Percentiles rank a stretch among this genome's conserved stretches.
These are phyloP conservation scores for Pantelozetes paolii DNA, from an alignment of 2,888 invertebrate species.

Conservation along the genomic window DNA sequence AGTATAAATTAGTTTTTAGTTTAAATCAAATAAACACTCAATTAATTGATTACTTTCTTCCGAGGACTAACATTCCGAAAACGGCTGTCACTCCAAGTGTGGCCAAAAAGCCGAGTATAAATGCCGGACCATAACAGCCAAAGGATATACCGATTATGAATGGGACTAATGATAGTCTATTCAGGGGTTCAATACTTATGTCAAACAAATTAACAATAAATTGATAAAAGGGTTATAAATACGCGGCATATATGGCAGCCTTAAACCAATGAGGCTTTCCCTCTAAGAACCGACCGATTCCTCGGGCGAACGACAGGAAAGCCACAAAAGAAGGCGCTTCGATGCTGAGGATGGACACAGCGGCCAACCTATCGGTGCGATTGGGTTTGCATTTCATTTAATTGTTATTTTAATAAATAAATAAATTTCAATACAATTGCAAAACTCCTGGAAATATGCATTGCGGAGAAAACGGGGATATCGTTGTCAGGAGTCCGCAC, in stretches of 20 bases:
- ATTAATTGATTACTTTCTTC: conserved; percentile 38
- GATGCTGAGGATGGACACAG: conserved; percentile 41
- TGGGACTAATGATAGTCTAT: conserved; percentile 41
- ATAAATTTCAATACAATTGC: conserved; percentile 36
- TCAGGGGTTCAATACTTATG: too few species aligned
- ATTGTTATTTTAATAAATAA: not conserved
- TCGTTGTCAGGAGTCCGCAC: conserved; percentile 40
- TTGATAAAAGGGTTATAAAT: too few species aligned
- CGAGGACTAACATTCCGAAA: conserved; percentile 40
- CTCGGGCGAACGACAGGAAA: conserved; percentile 43
- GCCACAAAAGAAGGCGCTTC: conserved; percentile 44
- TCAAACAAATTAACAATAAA: too few species aligned
- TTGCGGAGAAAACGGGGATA: conserved; percentile 16
- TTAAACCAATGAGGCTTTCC: conserved; percentile 44
- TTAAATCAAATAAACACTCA: not conserved
- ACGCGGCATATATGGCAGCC: conserved; percentile 41
- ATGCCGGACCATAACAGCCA: conserved; percentile 41
- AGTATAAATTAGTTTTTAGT: too few species aligned
- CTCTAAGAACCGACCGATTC: conserved; percentile 42
- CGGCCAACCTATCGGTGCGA: conserved; percentile 22
- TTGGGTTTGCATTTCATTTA: not conserved
- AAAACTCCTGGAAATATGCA: conserved; percentile 41
- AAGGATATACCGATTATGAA: conserved; percentile 33
- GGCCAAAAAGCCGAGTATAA: conserved; percentile 41
- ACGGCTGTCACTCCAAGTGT: conserved; percentile 38